Percentiles rank a stretch among this genome's conserved stretches.
Conservation (phyloP, 2,113 vertebrate species). For the Mastomys coucha region DNA sequence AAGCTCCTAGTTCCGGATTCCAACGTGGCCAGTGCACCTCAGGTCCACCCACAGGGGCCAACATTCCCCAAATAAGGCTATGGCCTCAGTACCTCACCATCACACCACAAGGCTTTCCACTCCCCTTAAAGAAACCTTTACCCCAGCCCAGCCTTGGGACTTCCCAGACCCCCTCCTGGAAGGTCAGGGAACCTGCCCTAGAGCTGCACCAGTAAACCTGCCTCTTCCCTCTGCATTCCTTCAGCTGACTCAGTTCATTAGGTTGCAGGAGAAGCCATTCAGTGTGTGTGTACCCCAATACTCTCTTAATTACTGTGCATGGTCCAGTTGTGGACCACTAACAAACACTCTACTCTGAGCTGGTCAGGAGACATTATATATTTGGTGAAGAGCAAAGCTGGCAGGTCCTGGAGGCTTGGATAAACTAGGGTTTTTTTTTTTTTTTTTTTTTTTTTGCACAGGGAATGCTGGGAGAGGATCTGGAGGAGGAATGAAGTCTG, state of each 20-base stretch:
- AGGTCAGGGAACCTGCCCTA: not conserved
- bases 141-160: not conserved
- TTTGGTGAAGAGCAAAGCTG: not conserved
- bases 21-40: not conserved
- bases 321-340: too few species aligned
- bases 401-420: not conserved
- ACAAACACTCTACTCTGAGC: too few species aligned
- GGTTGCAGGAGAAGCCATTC: not conserved
- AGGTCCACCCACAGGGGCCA: not conserved
- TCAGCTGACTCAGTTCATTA: not conserved
- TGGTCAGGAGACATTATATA: not conserved
- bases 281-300: too few species aligned
- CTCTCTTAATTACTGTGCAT: accelerated
- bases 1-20: not conserved
- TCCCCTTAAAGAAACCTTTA: not conserved
- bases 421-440: not conserved
- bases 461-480: not conserved
- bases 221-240: not conserved
- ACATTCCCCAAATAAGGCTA: not conserved
- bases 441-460: not conserved
- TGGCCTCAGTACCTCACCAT: not conserved
- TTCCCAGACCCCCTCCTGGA: not conserved
- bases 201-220: not conserved
- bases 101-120: too few species aligned
- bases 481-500: too few species aligned